phyloP scores from a whole-genome alignment of 2,113 vertebrate genomes.

The Pollachius pollachius region DNA sequence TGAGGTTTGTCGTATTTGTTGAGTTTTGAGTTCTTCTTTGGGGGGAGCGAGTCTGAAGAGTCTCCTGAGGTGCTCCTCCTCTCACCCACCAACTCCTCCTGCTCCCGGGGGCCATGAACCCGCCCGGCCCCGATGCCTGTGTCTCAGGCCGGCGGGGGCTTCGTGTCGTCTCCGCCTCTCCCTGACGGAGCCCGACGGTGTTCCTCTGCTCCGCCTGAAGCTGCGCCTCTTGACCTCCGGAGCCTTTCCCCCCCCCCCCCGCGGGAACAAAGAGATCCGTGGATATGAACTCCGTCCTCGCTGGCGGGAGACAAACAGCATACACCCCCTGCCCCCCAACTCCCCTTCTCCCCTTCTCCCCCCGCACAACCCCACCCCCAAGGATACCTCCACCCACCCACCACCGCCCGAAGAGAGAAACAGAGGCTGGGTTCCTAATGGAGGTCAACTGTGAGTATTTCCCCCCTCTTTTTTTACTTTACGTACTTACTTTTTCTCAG shows the following conservation, averaged over 20 bases:
- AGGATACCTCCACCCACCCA: too few relatives aligned
- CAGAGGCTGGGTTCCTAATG: conserved; percentile 18
- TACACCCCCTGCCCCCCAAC: not conserved
- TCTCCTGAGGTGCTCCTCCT: conserved; percentile 20
- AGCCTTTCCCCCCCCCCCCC: not conserved
- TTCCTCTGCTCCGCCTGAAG: conserved; percentile 47
- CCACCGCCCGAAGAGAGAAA: not conserved
- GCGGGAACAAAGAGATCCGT: conserved; percentile 67
- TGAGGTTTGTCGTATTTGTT: not conserved
- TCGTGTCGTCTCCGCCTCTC: conserved; percentile 33
- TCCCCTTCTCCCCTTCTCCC: not conserved
- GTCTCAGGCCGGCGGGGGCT: conserved; percentile 46
- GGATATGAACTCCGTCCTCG: conserved; percentile 48
- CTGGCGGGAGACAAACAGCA: conserved; percentile 14
- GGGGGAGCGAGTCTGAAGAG: not conserved
- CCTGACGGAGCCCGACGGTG: conserved; percentile 30
- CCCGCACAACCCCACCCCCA: too few relatives aligned
- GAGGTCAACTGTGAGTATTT: conserved; percentile 52
- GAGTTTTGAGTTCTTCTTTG: not conserved
- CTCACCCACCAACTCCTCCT: conserved; percentile 25
- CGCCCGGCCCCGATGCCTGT: conserved; percentile 26
- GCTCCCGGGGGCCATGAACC: not conserved
- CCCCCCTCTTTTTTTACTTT: not conserved
- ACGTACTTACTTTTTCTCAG: conserved; percentile 1
- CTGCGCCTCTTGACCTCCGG: conserved; percentile 10